These are phyloP conservation scores for Drosophila lowei DNA, from an alignment of 1,140 invertebrate genomes.

Conservation along the genomic window DNA sequence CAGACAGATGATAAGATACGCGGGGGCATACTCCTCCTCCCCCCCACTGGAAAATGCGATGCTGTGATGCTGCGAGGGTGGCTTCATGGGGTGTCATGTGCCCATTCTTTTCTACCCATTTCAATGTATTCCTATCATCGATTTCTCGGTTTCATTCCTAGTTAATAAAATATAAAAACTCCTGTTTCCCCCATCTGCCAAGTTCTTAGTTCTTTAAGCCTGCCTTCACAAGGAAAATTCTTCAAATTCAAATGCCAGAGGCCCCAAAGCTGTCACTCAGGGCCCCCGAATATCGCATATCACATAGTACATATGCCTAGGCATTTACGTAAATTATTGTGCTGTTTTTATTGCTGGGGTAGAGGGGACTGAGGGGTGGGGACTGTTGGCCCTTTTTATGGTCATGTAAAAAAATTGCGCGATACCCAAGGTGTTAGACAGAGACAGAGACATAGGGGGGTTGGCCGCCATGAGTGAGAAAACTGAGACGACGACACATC, in stretches of 20 bases:
- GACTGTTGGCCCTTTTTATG: constrained; percentile 65
- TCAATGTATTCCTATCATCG: no score
- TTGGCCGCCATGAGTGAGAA: no score
- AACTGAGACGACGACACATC: constrained; percentile 39
- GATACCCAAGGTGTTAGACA: constrained; percentile 11
- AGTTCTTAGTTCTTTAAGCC: no score
- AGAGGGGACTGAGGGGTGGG: constrained; percentile 38
- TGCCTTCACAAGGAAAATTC: constrained; percentile 1
- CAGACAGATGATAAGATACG: constrained; percentile 62
- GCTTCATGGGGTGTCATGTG: not conserved
- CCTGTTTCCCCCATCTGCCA: no score
- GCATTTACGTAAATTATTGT: constrained; percentile 72
- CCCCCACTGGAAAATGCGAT: constrained; percentile 9
- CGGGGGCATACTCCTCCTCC: not conserved
- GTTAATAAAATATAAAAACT: no score
- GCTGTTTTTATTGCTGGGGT: constrained; percentile 37
- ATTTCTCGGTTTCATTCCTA: no score
- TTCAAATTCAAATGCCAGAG: constrained; percentile 3
- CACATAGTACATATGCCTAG: constrained; percentile 56
- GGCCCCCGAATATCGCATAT: constrained; percentile 14
- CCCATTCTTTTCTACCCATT: no score
- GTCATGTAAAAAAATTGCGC: constrained; percentile 62
- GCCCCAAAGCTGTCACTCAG: constrained; percentile 17
- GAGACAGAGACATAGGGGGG: constrained; percentile 3
- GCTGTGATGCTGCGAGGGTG: constrained; percentile 50